Conservation (phyloP, 2,888 invertebrate genomes). For the Sphaerophoria taeniata region DNA sequence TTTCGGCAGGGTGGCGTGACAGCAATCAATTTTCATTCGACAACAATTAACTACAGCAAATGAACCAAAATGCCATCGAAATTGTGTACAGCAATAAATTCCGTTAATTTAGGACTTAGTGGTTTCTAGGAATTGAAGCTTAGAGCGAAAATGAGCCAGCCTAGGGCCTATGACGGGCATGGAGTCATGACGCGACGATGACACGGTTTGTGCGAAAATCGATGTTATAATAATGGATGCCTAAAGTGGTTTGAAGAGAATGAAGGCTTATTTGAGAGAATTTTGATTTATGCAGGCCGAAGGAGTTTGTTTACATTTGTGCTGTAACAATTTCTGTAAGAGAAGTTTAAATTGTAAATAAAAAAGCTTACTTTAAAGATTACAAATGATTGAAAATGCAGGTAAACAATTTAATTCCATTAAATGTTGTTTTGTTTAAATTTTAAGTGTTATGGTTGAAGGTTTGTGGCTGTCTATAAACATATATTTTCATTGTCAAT, state of each 20-base stretch:
- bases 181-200: too few relatives aligned
- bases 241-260: constrained; percentile 26
- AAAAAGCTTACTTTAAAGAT: constrained; percentile 28
- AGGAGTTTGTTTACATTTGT: background rate
- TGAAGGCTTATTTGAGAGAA: too few relatives aligned
- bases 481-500: background rate
- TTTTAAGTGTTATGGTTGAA: background rate
- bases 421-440: background rate
- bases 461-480: background rate
- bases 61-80: constrained; percentile 27
- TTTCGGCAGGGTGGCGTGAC: background rate
- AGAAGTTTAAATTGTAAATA: constrained; percentile 15
- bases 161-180: too few relatives aligned
- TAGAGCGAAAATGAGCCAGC: too few relatives aligned
- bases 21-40: constrained; percentile 37
- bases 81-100: constrained; percentile 20
- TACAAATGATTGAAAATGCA: background rate
- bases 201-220: background rate
- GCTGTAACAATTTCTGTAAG: background rate
- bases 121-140: background rate
- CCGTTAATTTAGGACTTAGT: constrained; percentile 5
- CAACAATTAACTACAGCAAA: constrained; percentile 33
- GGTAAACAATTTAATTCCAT: constrained; percentile 21
- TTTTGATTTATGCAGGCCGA: constrained; percentile 4
- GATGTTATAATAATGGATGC: constrained; percentile 23